A percentile compares a stretch with the other conserved stretches of the same genome.
phyloP scores from a whole-genome alignment of 2,888 invertebrate genomes.

The Phengaris arion region DNA sequence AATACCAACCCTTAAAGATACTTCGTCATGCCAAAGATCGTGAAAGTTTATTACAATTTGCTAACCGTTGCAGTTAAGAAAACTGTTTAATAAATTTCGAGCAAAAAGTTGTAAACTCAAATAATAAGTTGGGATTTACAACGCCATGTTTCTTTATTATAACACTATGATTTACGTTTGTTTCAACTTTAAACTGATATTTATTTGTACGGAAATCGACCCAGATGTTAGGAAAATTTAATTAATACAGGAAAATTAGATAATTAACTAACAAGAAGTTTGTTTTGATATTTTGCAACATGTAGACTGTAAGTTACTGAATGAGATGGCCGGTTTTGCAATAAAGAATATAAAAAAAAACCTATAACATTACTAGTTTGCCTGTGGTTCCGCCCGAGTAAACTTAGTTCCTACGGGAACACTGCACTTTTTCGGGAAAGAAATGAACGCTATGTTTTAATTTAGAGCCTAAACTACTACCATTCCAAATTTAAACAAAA shows the following conservation, averaged over 20 bases:
- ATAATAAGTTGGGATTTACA: slow-evolving; percentile 29
- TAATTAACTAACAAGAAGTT: background rate
- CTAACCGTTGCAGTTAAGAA: slow-evolving; percentile 24
- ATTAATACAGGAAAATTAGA: background rate
- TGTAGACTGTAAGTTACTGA: background rate
- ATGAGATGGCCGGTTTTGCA: background rate
- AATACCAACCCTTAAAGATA: slow-evolving; percentile 2
- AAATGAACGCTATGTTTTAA: too few relatives aligned
- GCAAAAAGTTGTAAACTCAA: slow-evolving; percentile 29
- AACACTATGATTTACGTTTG: slow-evolving; percentile 28
- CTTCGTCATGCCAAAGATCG: slow-evolving; percentile 25
- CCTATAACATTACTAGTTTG: too few relatives aligned
- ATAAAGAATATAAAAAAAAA: too few relatives aligned
- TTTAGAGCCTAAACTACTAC: too few relatives aligned
- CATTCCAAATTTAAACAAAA: too few relatives aligned
- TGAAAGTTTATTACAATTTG: slow-evolving; percentile 1
- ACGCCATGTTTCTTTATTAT: slow-evolving; percentile 30
- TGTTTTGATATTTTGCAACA: background rate
- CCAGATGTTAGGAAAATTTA: background rate
- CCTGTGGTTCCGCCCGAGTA: too few relatives aligned
- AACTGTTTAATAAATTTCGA: slow-evolving; percentile 24
- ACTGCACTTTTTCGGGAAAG: too few relatives aligned
- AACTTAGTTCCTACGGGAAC: too few relatives aligned
- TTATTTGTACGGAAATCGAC: slow-evolving; percentile 29
- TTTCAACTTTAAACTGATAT: slow-evolving; percentile 30